Base-by-base conservation (phyloP, 1,140 invertebrate species). In the Agrypnia vestita region DNA sequence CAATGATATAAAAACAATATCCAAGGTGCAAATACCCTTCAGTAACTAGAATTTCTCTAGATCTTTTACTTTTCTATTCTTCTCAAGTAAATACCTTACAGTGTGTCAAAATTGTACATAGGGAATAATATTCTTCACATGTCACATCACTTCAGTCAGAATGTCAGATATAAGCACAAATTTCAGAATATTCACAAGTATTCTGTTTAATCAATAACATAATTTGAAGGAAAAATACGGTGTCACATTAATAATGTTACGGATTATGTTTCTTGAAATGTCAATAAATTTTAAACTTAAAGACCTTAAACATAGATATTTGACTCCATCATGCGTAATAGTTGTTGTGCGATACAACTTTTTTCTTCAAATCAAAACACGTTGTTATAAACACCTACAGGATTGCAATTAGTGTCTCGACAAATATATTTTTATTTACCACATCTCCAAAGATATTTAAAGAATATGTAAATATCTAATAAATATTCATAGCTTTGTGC, bases 361-460 rank as follows among this genome's bases (percentile, higher is more conserved):
- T 62, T 62, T 8, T 10, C 59, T 62, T 62, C 59, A 12, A 35
- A 8, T 35, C 59, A 35, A 21, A 15, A 51, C 25, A 21, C 25
- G 10, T 62, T 21, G 13, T 62, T 62, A 62, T 51, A 15, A 62
- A 3, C 10, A 35, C 12, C 11, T 17, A 62, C 11, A 35, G n/a
- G n/a, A n/a, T n/a, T n/a, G n/a, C 19, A 11, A 11, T 21, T 21
- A 62, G 19, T 62, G 59, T 62, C 59, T 62, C 21, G 19, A 35
- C 59, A 49, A 21, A 17, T 49, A 71, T 51, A 15, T 51, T 51
- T 19, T 64, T 25, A 71, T 47, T 71, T 12, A 17, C 44, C 49
- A 64, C 67, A 71, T 71, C 44, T 71, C 35, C 35, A 49, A 71
- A 49, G 67, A 49, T 47, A 47, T 71, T 62, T 62, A 62, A 62